These are phyloP conservation scores for Thaleichthys pacificus DNA, from an alignment of 2,797 vertebrate species.

Conservation along the genomic window DNA sequence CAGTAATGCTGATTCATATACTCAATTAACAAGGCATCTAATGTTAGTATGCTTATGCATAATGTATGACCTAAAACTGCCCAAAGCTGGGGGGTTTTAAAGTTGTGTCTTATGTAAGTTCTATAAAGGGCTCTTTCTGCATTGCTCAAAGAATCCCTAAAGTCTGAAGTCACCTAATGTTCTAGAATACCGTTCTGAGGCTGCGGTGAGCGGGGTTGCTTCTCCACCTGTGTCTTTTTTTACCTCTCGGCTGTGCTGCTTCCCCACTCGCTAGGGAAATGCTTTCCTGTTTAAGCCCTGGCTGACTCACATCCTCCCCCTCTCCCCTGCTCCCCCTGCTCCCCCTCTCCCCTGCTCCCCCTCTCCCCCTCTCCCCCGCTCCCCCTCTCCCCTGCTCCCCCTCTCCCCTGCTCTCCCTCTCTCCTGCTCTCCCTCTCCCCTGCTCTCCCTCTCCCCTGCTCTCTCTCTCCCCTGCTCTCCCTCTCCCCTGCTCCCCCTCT, in stretches of 20 bases:
- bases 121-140: conserved; percentile 27
- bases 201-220: conserved; percentile 44
- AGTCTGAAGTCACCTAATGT: conserved; percentile 45
- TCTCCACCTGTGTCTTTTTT: conserved; percentile 64
- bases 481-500: background rate
- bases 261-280: conserved; percentile 49
- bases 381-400: too few species aligned
- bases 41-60: too few species aligned
- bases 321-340: background rate
- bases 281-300: conserved; percentile 72
- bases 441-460: conserved; percentile 11
- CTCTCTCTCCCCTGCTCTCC: background rate
- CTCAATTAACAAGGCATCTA: too few species aligned
- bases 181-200: conserved; percentile 26
- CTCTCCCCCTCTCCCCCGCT: background rate
- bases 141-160: conserved; percentile 27
- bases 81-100: too few species aligned
- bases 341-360: background rate
- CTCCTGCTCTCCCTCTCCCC: background rate
- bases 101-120: conserved; percentile 20
- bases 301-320: conserved; percentile 64
- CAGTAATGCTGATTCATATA: too few species aligned
- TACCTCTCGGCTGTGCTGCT: conserved; percentile 20
- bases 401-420: background rate
- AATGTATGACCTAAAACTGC: too few species aligned